Base-by-base conservation (phyloP, 1,140 invertebrate species). In the Sitobion miscanthi region DNA sequence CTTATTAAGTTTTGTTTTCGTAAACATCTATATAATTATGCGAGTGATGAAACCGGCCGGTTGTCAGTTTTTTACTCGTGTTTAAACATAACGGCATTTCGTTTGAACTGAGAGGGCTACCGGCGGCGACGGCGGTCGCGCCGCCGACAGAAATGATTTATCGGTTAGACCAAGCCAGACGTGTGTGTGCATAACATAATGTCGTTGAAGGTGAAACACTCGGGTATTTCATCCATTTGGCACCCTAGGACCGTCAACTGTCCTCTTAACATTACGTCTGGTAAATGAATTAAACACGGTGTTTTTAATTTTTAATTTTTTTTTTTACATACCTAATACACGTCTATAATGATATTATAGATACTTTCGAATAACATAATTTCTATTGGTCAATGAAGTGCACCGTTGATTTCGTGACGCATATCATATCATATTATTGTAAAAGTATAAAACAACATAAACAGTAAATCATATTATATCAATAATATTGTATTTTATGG, bases 81-180 rank as follows among this genome's bases (percentile, higher is more conserved):
- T 83, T 92, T 52, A 77, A 92, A 42, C 82, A 92, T 92, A 92
- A 92, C 82, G 91, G 82, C 91, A 85, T 93, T 85, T 54, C 47
- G 91, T 93, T 52, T 38, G 82, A 54, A 93, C 38, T 25, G 7
- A 35, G 30, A 85, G 77, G 38, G 49, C 91, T 93, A 93, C 91
- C 77, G 91, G 91, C 77, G 90, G 90, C 90, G 90, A 62, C 62
- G 90, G 69, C 30, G 62, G 47, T 77, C 57, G 42, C 90, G 91
- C 91, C 77, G 91, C 38, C 82, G 91, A 93, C 91, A 86, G 91
- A 93, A 86, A 93, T 93, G 91, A 93, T 93, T 93, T 93, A 93
- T 93, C n/a, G 91, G 77, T 47, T 47, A 42, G 42, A 92, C 45
- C 47, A n/a, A 30, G 30, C 42, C 47, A 83, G 69, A 49, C 69